A percentile compares a stretch with the other conserved stretches of the same genome.
These are phyloP conservation scores for Trachurus trachurus DNA, from an alignment of 2,797 vertebrate genomes.

Conservation along the genomic window DNA sequence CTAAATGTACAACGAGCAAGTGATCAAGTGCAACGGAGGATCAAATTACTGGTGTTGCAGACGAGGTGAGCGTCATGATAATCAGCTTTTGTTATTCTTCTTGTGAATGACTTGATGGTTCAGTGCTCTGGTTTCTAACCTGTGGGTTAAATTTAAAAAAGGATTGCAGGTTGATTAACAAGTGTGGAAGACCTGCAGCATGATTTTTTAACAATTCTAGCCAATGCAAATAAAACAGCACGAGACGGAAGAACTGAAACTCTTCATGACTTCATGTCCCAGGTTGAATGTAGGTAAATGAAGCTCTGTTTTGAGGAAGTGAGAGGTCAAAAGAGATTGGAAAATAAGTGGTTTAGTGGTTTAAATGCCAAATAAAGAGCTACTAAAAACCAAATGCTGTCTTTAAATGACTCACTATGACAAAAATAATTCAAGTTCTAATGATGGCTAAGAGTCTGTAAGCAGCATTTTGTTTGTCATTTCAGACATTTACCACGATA, in stretches of 20 bases:
- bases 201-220: not conserved
- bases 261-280: not conserved
- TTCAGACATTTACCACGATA: not conserved
- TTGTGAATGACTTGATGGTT: not conserved
- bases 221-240: not conserved
- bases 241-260: not conserved
- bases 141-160: not conserved
- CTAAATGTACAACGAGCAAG: not conserved
- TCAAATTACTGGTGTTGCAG: no score
- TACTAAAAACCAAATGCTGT: not conserved
- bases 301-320: not conserved
- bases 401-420: no score
- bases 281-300: not conserved
- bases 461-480: not conserved
- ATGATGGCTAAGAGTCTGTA: no score
- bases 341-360: not conserved
- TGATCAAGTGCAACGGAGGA: not conserved
- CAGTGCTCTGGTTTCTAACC: not conserved
- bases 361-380: constrained; percentile 1
- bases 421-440: not conserved
- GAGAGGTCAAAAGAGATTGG: not conserved
- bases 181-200: not conserved
- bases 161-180: not conserved
- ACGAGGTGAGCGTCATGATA: not conserved
- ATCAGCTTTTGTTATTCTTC: not conserved